A percentile compares a stretch with the other conserved stretches of the same genome.
Conservation (phyloP, 1,140 invertebrate genomes). For the Copidosoma floridanum region DNA sequence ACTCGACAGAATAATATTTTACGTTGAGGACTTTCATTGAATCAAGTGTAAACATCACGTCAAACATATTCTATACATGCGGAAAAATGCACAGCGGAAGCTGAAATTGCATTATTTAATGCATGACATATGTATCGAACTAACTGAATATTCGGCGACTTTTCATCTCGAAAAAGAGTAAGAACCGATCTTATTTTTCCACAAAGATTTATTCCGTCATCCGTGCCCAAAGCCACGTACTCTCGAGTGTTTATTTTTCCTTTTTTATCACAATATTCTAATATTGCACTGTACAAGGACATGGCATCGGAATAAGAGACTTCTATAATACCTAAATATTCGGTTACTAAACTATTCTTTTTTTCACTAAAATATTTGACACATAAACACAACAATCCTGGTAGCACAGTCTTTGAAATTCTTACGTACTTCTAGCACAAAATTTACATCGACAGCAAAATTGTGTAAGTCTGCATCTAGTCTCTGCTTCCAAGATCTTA, state of each 20-base stretch:
- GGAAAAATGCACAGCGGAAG: slow-evolving; percentile 28
- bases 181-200: slow-evolving; percentile 26
- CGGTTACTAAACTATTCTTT: neutral
- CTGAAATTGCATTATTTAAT: slow-evolving; percentile 28
- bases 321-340: neutral
- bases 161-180: slow-evolving; percentile 24
- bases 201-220: slow-evolving; percentile 25
- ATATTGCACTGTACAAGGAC: neutral
- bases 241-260: slow-evolving; percentile 7
- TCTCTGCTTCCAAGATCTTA: too few species aligned
- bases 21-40: slow-evolving; percentile 25
- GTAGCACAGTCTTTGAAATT: too few species aligned
- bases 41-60: slow-evolving; percentile 33
- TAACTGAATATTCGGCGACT: slow-evolving; percentile 22
- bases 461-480: too few species aligned
- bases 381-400: neutral
- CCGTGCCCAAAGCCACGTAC: slow-evolving; percentile 14
- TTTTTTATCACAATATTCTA: slow-evolving; percentile 14
- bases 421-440: too few species aligned
- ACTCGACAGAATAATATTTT: slow-evolving; percentile 17
- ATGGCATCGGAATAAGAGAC: neutral
- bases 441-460: too few species aligned
- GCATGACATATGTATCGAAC: slow-evolving; percentile 30
- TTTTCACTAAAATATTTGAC: neutral
- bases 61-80: slow-evolving; percentile 31